Evolutionary conservation across 1,140 invertebrate species (phyloP).

Genomic region (Gryon sp.): DNA sequence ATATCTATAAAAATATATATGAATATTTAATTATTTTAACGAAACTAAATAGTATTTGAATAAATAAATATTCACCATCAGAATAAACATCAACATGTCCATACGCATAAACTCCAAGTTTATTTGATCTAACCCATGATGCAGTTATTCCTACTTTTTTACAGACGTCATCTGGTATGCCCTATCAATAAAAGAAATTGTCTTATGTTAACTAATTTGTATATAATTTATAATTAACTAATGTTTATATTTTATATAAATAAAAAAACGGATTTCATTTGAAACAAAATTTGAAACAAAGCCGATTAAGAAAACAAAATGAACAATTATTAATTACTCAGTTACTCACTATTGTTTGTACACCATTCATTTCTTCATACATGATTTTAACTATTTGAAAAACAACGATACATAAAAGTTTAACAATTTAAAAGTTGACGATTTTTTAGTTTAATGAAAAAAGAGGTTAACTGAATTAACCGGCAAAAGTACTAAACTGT

Average conservation of each 20-base stretch:
- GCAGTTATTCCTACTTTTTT: slow-evolving; percentile 77
- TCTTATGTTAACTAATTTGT: slow-evolving; percentile 3
- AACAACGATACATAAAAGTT: no score
- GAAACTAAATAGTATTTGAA: slow-evolving; percentile 17
- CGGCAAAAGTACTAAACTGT: no score
- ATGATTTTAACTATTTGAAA: slow-evolving; percentile 46
- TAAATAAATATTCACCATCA: slow-evolving; percentile 60
- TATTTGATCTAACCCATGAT: slow-evolving; percentile 79
- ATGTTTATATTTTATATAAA: background rate
- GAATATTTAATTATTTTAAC: slow-evolving; percentile 18
- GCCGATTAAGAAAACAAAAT: background rate
- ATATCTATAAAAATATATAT: no score
- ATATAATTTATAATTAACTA: background rate
- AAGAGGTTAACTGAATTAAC: no score
- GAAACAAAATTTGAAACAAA: background rate
- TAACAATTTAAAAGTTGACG: no score
- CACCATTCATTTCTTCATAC: slow-evolving; percentile 66
- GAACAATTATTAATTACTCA: background rate
- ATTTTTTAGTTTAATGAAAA: no score
- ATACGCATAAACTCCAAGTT: slow-evolving; percentile 79
- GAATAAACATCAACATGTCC: slow-evolving; percentile 72
- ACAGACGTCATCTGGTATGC: slow-evolving; percentile 80
- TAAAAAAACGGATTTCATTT: background rate
- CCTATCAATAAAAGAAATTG: slow-evolving; percentile 68
- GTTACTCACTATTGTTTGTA: slow-evolving; percentile 71